These are phyloP conservation scores for Liparis tanakae DNA, from an alignment of 2,797 vertebrate species.

Conservation along the genomic window DNA sequence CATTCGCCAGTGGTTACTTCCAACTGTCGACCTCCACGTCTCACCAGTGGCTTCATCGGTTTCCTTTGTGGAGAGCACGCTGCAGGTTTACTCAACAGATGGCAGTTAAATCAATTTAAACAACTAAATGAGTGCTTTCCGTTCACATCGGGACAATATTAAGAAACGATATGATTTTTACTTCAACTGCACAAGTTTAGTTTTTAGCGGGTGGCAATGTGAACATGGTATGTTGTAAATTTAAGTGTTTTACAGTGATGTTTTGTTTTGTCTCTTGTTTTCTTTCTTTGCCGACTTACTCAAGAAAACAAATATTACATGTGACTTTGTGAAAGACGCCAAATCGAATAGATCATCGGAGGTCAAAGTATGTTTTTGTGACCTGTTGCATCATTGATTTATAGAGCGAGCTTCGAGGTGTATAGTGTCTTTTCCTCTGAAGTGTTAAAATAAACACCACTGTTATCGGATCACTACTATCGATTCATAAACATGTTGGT, in stretches of 20 bases:
- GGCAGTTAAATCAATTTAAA: background rate
- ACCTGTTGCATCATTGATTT: background rate
- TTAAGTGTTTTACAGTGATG: background rate
- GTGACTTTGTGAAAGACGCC: background rate
- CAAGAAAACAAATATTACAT: background rate
- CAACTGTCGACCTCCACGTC: constrained; percentile 5
- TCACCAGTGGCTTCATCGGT: constrained; percentile 10
- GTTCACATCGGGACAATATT: background rate
- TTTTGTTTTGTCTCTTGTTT: background rate
- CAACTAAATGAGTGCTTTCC: background rate
- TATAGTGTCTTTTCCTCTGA: background rate
- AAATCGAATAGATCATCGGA: background rate
- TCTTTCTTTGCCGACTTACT: background rate
- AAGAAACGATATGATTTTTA: background rate
- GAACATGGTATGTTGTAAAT: background rate
- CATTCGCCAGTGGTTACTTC: constrained; percentile 1
- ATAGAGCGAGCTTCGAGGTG: background rate
- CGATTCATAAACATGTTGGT: background rate
- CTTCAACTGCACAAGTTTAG: background rate
- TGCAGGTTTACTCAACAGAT: background rate
- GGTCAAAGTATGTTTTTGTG: background rate
- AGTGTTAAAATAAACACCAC: background rate
- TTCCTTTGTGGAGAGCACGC: background rate
- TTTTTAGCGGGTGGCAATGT: background rate
- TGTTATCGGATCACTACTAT: background rate